These are phyloP conservation scores for Euproctis similis DNA, from an alignment of 2,888 invertebrate species.

Conservation along the genomic window DNA sequence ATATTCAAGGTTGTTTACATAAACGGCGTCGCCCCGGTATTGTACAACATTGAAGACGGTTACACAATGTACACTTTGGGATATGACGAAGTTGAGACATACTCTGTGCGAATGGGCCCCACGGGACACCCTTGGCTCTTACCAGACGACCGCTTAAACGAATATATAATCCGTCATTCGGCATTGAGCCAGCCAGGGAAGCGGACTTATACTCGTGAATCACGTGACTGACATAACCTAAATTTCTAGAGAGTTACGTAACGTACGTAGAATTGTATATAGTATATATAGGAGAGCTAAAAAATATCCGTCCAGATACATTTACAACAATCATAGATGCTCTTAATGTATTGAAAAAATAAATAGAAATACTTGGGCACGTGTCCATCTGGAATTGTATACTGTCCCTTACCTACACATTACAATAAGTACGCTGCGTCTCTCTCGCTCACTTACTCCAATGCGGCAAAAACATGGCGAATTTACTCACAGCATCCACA, in stretches of 20 bases:
- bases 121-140: conserved; percentile 24
- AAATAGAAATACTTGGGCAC: conserved; percentile 12
- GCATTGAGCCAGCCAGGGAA: conserved; percentile 23
- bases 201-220: conserved; percentile 8
- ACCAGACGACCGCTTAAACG: conserved; percentile 18
- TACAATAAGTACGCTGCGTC: conserved; percentile 23
- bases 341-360: conserved; percentile 8
- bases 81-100: conserved; percentile 26
- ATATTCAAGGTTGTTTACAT: conserved; percentile 26
- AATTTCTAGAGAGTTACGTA: no score
- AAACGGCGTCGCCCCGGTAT: conserved; percentile 32
- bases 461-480: conserved; percentile 63
- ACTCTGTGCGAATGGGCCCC: conserved; percentile 31
- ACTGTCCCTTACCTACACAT: conserved; percentile 24
- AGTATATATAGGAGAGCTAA: no score
- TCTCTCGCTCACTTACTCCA: conserved; percentile 49
- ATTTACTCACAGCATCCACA: conserved; percentile 45
- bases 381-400: conserved; percentile 22
- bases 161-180: conserved; percentile 35
- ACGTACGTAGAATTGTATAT: no score
- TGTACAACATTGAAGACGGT: conserved; percentile 33
- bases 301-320: no score
- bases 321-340: no score
- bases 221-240: conserved; percentile 5
- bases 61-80: conserved; percentile 25